Base-by-base conservation (phyloP, 2,888 invertebrate genomes). In the Patella pellucida region DNA sequence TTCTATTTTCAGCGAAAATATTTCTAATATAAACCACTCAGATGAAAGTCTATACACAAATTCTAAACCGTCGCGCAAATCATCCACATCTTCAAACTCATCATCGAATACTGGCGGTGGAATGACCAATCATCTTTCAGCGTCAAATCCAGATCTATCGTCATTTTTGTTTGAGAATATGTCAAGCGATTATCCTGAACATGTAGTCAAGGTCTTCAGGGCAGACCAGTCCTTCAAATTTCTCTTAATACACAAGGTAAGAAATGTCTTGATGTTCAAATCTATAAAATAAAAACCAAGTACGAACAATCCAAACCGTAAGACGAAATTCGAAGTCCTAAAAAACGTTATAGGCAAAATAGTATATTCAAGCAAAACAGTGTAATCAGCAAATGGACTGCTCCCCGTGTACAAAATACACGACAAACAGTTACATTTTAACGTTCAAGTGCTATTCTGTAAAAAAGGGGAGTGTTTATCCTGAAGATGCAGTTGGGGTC, bases 221-320 rank as follows among this genome's bases (percentile, higher is more conserved):
- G 85, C 97, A 51, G 99, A 99, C 92, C 99, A 99, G 92, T 96
- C 97, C 67, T 99, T 96, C 93, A 98, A 99, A 92, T 99, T 97
- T 92, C 94, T 99, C 82, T 93, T 97, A 80, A 96, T 99, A 77
- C 97, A 98, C 91, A 98, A 98, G 92, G 97, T 92, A 81, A 80
- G 84, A 68, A 16, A 54, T 70, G 56, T 41, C 41, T 41, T 41
- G 41, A 41, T 41, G 41, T 41, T 41, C 41, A 41, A 9, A 7
- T 41, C 7, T 41, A 41, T 41, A 41, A n/a, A n/a, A n/a, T n/a
- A n/a, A n/a, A n/a, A n/a, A n/a, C n/a, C n/a, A n/a, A n/a, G n/a
- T n/a, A n/a, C n/a, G n/a, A n/a, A n/a, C n/a, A n/a, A n/a, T n/a
- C n/a, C n/a, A n/a, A n/a, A n/a, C n/a, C n/a, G n/a, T n/a, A n/a